Percentiles rank a stretch among this genome's conserved stretches.
These are phyloP conservation scores for Uloborus diversus DNA, from an alignment of 1,140 invertebrate species.

Conservation along the genomic window DNA sequence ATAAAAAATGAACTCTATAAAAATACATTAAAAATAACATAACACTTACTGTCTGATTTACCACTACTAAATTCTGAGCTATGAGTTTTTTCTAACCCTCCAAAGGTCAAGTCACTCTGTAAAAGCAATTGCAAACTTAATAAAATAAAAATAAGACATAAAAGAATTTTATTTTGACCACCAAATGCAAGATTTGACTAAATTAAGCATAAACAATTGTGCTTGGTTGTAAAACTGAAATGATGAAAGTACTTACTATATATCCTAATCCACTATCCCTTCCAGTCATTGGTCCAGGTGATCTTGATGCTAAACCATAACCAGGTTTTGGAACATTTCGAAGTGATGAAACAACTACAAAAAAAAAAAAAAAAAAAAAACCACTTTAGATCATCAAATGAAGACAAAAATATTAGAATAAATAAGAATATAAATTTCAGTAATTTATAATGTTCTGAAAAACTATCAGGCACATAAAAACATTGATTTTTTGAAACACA, in stretches of 20 bases:
- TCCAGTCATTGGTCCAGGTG: conserved; percentile 8
- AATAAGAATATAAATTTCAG: no score
- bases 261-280: conserved; percentile 45
- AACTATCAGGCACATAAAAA: no score
- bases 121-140: neutral
- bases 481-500: no score
- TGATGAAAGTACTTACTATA: conserved; percentile 31
- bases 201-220: neutral
- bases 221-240: neutral
- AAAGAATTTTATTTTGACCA: neutral
- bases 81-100: conserved; percentile 87
- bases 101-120: conserved; percentile 43
- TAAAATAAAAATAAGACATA: neutral
- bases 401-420: no score
- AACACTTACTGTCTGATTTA: conserved; percentile 91
- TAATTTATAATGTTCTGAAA: no score
- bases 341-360: conserved; percentile 86
- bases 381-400: neutral
- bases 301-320: conserved; percentile 75
- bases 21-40: no score
- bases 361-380: neutral
- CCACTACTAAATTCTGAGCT: conserved; percentile 95
- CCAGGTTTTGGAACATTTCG: conserved; percentile 91
- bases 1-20: no score
- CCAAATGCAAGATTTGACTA: neutral